These are phyloP conservation scores for Bembecia ichneumoniformis DNA, from an alignment of 2,888 invertebrate species.

Conservation along the genomic window DNA sequence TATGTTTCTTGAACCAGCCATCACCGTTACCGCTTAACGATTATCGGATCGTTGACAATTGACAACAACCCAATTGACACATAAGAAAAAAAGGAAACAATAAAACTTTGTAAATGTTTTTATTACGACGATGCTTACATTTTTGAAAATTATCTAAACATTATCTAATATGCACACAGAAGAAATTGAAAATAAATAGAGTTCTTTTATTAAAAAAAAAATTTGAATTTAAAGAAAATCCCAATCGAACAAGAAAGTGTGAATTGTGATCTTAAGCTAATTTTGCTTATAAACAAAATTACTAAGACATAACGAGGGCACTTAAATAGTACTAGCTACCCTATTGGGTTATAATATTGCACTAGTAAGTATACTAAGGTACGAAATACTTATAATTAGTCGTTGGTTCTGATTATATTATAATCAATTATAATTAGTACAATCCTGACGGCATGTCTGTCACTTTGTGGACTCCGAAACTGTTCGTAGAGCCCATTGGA, in stretches of 20 bases:
- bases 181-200: neutral
- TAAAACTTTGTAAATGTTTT: too few species aligned
- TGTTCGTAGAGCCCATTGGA: slow-evolving; percentile 46
- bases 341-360: slow-evolving; percentile 55
- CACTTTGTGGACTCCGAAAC: slow-evolving; percentile 73
- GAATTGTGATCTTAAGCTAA: slow-evolving; percentile 57
- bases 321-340: slow-evolving; percentile 3
- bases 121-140: neutral
- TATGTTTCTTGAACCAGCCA: too few species aligned
- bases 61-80: too few species aligned
- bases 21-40: too few species aligned
- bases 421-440: slow-evolving; percentile 55
- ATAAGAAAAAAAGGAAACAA: too few species aligned
- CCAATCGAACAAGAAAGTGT: slow-evolving; percentile 5
- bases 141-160: neutral
- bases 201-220: neutral
- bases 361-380: slow-evolving; percentile 53
- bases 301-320: slow-evolving; percentile 46
- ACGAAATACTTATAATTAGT: slow-evolving; percentile 58
- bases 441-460: slow-evolving; percentile 82
- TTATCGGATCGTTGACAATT: too few species aligned
- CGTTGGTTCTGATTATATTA: slow-evolving; percentile 57
- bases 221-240: neutral
- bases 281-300: slow-evolving; percentile 65
- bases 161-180: neutral